Percentiles rank a stretch among this genome's conserved stretches.
These are phyloP conservation scores for Drosophila ananassae DNA, from an alignment of 1,140 invertebrate genomes.

Conservation along the genomic window DNA sequence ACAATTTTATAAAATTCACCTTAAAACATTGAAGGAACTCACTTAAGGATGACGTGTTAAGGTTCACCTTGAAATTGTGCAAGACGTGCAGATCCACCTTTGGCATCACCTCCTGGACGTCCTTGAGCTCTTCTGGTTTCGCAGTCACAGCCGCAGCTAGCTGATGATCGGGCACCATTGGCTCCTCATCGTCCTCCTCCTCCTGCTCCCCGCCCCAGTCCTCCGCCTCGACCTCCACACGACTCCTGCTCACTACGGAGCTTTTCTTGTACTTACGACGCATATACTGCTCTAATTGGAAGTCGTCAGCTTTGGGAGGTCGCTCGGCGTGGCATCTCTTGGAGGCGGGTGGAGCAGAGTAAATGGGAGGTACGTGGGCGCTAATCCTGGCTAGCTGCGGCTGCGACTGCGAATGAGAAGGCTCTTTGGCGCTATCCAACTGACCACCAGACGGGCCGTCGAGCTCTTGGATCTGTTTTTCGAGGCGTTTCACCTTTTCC, in stretches of 20 bases:
- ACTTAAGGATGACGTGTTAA: slow-evolving; percentile 39
- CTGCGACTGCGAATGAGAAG: too few species aligned
- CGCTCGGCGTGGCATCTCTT: slow-evolving; percentile 2
- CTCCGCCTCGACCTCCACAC: neutral
- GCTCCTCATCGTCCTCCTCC: neutral
- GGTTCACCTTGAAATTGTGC: slow-evolving; percentile 34
- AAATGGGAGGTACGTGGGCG: neutral
- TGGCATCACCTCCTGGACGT: neutral
- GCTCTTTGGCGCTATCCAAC: neutral
- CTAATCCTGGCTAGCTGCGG: neutral
- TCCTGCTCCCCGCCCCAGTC: neutral
- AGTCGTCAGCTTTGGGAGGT: slow-evolving; percentile 5
- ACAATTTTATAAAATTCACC: neutral
- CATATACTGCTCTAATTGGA: slow-evolving; percentile 38
- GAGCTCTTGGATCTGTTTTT: slow-evolving; percentile 35
- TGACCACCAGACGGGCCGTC: slow-evolving; percentile 11
- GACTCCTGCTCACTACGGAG: slow-evolving; percentile 6
- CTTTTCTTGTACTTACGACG: slow-evolving; percentile 33
- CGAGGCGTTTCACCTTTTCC: slow-evolving; percentile 19
- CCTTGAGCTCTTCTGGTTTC: neutral
- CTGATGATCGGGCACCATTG: neutral
- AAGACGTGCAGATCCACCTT: slow-evolving; percentile 32
- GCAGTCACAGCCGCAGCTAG: neutral
- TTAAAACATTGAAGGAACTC: neutral
- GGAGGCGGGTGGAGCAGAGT: neutral